A percentile compares a stretch with the other conserved stretches of the same genome.
Evolutionary conservation across 2,888 invertebrate genomes (phyloP).

Genomic region (Crocallis elinguaria): DNA sequence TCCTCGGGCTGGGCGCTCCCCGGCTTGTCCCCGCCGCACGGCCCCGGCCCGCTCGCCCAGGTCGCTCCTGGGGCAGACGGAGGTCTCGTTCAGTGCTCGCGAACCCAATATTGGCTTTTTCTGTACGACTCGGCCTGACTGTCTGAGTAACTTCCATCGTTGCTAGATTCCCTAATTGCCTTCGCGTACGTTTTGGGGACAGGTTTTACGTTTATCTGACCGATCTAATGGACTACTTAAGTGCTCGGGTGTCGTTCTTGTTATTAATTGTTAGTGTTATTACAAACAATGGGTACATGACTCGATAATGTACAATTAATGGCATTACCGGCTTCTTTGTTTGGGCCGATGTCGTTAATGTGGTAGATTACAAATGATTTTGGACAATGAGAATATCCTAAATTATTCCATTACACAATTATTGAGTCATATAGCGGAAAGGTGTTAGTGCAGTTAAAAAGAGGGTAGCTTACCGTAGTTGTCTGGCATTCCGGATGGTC

Average conservation of each 20-base stretch:
- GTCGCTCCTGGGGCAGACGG: slow-evolving; percentile 81
- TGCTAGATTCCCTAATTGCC: slow-evolving; percentile 34
- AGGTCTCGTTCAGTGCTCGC: slow-evolving; percentile 71
- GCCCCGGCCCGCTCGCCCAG: slow-evolving; percentile 64
- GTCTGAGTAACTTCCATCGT: slow-evolving; percentile 38
- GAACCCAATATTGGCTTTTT: slow-evolving; percentile 37
- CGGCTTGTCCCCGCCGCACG: slow-evolving; percentile 46
- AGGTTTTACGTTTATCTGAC: slow-evolving; percentile 47
- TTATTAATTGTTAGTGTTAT: slow-evolving; percentile 75
- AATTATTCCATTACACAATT: slow-evolving; percentile 45
- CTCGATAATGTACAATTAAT: slow-evolving; percentile 76
- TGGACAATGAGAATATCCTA: slow-evolving; percentile 55
- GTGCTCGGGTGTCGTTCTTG: slow-evolving; percentile 63
- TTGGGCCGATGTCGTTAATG: slow-evolving; percentile 52
- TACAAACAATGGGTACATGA: slow-evolving; percentile 65
- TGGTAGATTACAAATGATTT: slow-evolving; percentile 53
- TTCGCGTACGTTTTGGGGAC: slow-evolving; percentile 40
- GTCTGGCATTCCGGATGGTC: slow-evolving; percentile 94
- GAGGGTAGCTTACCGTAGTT: slow-evolving; percentile 90
- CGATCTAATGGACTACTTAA: slow-evolving; percentile 53
- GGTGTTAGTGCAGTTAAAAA: slow-evolving; percentile 47
- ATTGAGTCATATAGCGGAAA: slow-evolving; percentile 60
- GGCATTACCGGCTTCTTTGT: slow-evolving; percentile 55
- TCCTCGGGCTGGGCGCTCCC: slow-evolving; percentile 45
- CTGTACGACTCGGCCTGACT: slow-evolving; percentile 35